A percentile compares a stretch with the other conserved stretches of the same genome.
These are phyloP conservation scores for Hippocampus guttulatus DNA, from an alignment of 2,113 vertebrate species.

Conservation along the genomic window DNA sequence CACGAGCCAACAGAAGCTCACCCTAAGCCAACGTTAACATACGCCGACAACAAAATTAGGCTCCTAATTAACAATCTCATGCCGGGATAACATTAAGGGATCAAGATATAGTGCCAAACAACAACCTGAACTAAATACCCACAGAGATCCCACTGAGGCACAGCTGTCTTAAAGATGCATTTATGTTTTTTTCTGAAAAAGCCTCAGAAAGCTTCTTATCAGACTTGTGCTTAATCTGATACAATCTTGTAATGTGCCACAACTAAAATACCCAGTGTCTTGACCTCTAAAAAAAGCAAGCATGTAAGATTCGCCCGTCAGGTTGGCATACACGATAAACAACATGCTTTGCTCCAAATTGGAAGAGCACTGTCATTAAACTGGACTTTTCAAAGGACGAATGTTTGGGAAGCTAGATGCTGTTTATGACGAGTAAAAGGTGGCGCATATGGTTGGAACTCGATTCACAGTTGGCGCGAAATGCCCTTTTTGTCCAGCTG, in stretches of 20 bases:
- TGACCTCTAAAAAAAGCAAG: constrained; percentile 1
- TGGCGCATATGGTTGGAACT: background rate
- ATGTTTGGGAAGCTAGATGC: background rate
- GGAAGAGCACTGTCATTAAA: background rate
- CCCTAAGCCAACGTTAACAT: constrained; percentile 72
- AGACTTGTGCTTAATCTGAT: background rate
- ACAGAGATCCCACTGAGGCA: constrained; percentile 35
- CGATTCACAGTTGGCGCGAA: constrained; percentile 8
- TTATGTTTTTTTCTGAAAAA: constrained; percentile 4
- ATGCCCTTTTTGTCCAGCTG: constrained; percentile 16
- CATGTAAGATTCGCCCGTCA: background rate
- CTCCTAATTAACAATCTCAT: constrained; percentile 71
- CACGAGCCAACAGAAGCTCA: constrained; percentile 55
- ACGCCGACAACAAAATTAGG: constrained; percentile 75
- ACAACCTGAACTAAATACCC: constrained; percentile 56
- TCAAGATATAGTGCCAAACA: constrained; percentile 64
- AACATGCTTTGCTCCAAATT: constrained; percentile 4
- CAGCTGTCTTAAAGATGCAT: constrained; percentile 9
- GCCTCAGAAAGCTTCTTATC: background rate
- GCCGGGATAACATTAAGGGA: constrained; percentile 71
- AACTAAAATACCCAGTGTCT: background rate
- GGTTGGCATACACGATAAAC: background rate
- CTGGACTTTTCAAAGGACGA: constrained; percentile 1
- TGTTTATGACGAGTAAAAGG: constrained; percentile 1
- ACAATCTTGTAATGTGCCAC: background rate